These are phyloP conservation scores for Upupa epops DNA, from an alignment of 2,113 vertebrate species.

Conservation along the genomic window DNA sequence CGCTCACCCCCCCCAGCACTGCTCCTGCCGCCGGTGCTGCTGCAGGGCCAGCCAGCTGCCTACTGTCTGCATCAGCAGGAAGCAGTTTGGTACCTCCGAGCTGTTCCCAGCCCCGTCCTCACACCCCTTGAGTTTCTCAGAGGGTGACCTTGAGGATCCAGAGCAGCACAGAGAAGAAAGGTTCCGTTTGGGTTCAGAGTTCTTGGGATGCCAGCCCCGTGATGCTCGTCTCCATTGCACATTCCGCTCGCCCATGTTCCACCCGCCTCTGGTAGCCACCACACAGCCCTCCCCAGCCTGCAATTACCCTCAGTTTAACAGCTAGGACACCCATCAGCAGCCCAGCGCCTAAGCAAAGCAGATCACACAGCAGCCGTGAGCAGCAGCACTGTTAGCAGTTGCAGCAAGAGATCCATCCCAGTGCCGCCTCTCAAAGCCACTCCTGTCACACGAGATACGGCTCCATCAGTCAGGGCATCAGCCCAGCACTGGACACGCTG, in stretches of 20 bases:
- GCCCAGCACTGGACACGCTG: no score
- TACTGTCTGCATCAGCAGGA: rapidly evolving
- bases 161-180: not conserved
- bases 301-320: conserved; percentile 34
- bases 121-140: not conserved
- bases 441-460: not conserved
- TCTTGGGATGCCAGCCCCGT: not conserved
- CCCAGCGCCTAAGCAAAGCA: not conserved
- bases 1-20: not conserved
- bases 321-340: not conserved
- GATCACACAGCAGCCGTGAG: not conserved
- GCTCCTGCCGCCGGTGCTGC: not conserved
- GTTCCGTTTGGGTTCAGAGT: not conserved
- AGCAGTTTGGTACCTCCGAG: not conserved
- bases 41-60: not conserved
- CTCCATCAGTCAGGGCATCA: not conserved
- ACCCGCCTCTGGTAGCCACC: conserved; percentile 1
- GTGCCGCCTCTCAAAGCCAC: not conserved
- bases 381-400: rapidly evolving
- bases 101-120: not conserved
- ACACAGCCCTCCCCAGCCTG: conserved; percentile 30
- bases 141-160: not conserved
- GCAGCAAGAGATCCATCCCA: not conserved
- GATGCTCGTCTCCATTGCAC: not conserved
- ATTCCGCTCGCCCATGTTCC: not conserved